Conservation (phyloP, 2,888 invertebrate species). For the Biston betularia region DNA sequence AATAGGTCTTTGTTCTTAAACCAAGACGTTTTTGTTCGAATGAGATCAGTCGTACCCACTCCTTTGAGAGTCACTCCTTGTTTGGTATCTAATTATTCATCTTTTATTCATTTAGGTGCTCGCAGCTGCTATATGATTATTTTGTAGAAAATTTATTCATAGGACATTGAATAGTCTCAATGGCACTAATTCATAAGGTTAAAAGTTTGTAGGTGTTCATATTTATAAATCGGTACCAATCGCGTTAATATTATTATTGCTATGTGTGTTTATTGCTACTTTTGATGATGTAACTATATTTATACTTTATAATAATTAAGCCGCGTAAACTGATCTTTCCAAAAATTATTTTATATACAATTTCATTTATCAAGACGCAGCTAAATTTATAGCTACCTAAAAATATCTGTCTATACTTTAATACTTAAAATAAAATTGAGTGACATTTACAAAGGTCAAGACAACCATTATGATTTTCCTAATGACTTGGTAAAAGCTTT, state of each 20-base stretch:
- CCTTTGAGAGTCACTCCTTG: slow-evolving; percentile 34
- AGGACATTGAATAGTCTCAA: slow-evolving; percentile 16
- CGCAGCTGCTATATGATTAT: slow-evolving; percentile 17
- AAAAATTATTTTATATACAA: too few relatives aligned
- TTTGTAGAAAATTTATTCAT: slow-evolving; percentile 18
- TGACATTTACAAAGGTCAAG: slow-evolving; percentile 36
- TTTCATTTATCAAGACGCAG: too few relatives aligned
- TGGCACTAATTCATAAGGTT: slow-evolving; percentile 20
- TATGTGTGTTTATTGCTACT: too few relatives aligned
- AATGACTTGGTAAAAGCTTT: slow-evolving; percentile 26
- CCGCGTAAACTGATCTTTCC: too few relatives aligned
- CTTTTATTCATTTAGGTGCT: slow-evolving; percentile 30
- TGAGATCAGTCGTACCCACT: slow-evolving; percentile 39
- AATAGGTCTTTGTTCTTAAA: slow-evolving; percentile 31
- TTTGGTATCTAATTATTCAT: slow-evolving; percentile 33
- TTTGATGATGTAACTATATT: too few relatives aligned
- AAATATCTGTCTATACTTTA: background rate
- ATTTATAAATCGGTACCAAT: background rate
- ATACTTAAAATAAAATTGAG: slow-evolving; percentile 24
- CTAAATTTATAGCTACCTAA: background rate
- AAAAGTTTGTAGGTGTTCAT: slow-evolving; percentile 9
- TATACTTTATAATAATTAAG: too few relatives aligned
- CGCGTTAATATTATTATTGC: too few relatives aligned
- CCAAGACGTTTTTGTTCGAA: slow-evolving; percentile 16
- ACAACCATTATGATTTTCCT: slow-evolving; percentile 19